Conservation (phyloP, 2,888 invertebrate genomes). For the Apoda limacodes region DNA sequence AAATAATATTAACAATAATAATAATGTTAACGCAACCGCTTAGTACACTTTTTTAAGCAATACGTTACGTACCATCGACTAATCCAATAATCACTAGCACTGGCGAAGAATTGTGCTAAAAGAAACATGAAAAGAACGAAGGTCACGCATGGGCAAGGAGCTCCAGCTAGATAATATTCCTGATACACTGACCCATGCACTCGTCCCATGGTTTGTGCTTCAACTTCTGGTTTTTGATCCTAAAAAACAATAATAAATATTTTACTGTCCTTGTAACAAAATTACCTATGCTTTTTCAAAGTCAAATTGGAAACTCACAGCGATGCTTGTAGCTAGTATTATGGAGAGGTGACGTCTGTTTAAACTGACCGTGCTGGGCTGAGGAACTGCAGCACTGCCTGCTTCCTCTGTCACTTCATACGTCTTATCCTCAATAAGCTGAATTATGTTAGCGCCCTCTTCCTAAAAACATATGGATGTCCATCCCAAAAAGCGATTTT, state of each 20-base stretch:
- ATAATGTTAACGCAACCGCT: too few relatives aligned
- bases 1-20: too few relatives aligned
- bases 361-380: slow-evolving; percentile 38
- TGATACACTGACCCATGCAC: slow-evolving; percentile 47
- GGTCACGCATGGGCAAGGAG: slow-evolving; percentile 31
- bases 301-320: too few relatives aligned
- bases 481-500: not conserved
- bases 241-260: slow-evolving; percentile 20
- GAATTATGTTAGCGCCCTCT: slow-evolving; percentile 48
- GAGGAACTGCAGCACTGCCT: slow-evolving; percentile 21
- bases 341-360: slow-evolving; percentile 35
- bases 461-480: not conserved
- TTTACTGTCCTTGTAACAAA: not conserved
- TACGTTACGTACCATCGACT: slow-evolving; percentile 39
- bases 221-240: slow-evolving; percentile 53
- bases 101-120: slow-evolving; percentile 68
- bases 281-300: not conserved
- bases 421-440: slow-evolving; percentile 44
- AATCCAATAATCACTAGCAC: slow-evolving; percentile 58
- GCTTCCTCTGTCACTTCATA: slow-evolving; percentile 45
- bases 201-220: slow-evolving; percentile 43
- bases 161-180: slow-evolving; percentile 50
- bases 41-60: too few relatives aligned
- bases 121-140: slow-evolving; percentile 50
- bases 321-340: slow-evolving; percentile 34